Base-by-base conservation (phyloP, 2,113 vertebrate species). In the Ellobius talpinus region DNA sequence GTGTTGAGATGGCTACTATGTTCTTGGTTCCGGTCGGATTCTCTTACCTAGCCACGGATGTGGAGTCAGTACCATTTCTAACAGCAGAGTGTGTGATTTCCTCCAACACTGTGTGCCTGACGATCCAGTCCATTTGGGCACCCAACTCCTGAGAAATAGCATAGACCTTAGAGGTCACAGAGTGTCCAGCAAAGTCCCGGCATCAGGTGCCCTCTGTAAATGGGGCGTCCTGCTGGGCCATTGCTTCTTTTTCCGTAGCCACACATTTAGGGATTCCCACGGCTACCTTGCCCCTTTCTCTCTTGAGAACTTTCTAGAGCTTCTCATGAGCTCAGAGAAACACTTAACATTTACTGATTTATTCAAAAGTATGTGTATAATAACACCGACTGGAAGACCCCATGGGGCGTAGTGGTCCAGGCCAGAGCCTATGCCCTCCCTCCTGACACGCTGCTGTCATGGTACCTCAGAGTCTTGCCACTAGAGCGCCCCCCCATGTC, bases 51-150 rank as follows among this genome's bases (percentile, higher is more conserved):
- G 68, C 68, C 70, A 50, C 31, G 86, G 68, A 14, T 87, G 42
- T 82, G 33, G 17, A 5, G 70, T 77, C 72, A 26, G 70, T 39
- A 47, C 39, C 73, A 24, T 81, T 96, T 91, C 88, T 95, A 73
- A 81, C 33, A 26, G 84, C 58, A 42, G 55, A 7, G 23, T 61
- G 13, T 79, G 50, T 95, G 76, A 14, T 24, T 66, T 82, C 89
- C 63, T 61, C 31, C 7, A 61, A 14, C 11, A 23, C 65, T 36
- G 31, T 24, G 29, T 61, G 65, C 79, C 36, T 63, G 11, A 13
- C 16, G 4, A 10, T 76, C 55, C 61, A 9, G 1, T 89, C 50
- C 11, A 0, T 70, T 89, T 45, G 31, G 81, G 90, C 29, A 13
- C 21, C 45, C 82, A 45, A 8, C 36, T 5, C 5, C 58, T 17